Evolutionary conservation across 2,888 invertebrate species (phyloP), one percentile per base, ranked within the genome.

Genomic region (Netelia fuscicornis): DNA sequence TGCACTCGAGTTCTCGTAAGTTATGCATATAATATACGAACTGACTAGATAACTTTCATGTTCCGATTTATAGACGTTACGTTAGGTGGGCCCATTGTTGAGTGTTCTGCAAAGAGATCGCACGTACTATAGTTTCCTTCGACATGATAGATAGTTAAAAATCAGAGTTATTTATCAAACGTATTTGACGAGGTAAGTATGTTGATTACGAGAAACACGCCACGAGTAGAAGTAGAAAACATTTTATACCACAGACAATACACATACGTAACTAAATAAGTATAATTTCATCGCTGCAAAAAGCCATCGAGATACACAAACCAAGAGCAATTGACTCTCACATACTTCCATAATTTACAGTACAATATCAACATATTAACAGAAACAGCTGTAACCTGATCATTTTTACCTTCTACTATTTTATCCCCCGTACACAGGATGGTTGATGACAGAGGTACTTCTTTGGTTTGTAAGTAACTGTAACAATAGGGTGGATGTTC

Each of bases 361-460:
- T 74, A 78, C 70, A 75, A 81, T 71, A 85, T 25, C 52, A 74
- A 76, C 82, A 79, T 75, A 82, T 56, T 82, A 85, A 85, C 79
- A 76, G 23, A 67, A 67, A 52, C 67, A 79, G 58, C 62, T 64
- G 56, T 76, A 71, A 82, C 76, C 79, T 60, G n/a, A 23, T 13
- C 82, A 82, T 82, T 56, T 48, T 77, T 60, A 80, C 68, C 72
- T 74, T 20, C 17, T 77, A 83, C 58, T 62, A 23, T 76, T 68
- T 25, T 68, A 65, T 52, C 42, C 64, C 75, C 72, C 62, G 52
- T 64, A 68, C 52, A 72, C 37, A 54, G 67, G 58, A 17, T 80
- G 72, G 77, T 83, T 54, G 17, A 64, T 65, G 80, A 83, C 74
- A 62, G 80, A 80, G 62, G 72, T 56, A 17, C 20, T 76, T 83